phyloP scores from a whole-genome alignment of 2,888 invertebrate genomes.

The Leptopterna dolabrata region DNA sequence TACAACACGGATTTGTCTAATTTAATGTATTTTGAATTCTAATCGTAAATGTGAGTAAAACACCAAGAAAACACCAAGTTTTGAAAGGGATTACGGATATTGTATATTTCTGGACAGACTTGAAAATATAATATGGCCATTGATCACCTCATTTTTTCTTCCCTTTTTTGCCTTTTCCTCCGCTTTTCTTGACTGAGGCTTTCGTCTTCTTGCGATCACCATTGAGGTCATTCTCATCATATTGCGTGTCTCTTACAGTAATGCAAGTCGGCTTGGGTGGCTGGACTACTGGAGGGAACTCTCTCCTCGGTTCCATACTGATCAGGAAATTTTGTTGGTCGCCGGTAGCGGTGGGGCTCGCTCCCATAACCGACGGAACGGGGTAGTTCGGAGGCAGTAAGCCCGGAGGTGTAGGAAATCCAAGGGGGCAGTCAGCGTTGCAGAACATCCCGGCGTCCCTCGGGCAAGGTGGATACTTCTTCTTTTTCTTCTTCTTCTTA shows the following conservation, averaged over 20 bases:
- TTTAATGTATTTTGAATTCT: too few relatives aligned
- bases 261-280: conserved; percentile 23
- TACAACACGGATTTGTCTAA: too few relatives aligned
- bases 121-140: too few relatives aligned
- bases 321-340: conserved; percentile 36
- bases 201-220: neutral
- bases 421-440: conserved; percentile 34
- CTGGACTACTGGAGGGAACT: neutral
- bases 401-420: conserved; percentile 32
- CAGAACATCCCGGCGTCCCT: conserved; percentile 21
- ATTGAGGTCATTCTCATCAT: conserved; percentile 63
- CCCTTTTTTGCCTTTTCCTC: conserved; percentile 64
- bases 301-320: conserved; percentile 21
- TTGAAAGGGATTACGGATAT: too few relatives aligned
- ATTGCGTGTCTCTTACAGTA: conserved; percentile 39
- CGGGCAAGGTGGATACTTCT: conserved; percentile 21
- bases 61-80: too few relatives aligned
- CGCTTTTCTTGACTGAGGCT: neutral
- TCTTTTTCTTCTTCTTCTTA: conserved; percentile 51
- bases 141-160: conserved; percentile 64
- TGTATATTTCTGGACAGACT: too few relatives aligned
- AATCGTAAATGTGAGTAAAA: too few relatives aligned
- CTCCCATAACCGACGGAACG: conserved; percentile 23
- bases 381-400: conserved; percentile 29
- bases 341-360: conserved; percentile 4